Conservation (phyloP, 2,888 invertebrate species). For the Piscicola geometra region DNA sequence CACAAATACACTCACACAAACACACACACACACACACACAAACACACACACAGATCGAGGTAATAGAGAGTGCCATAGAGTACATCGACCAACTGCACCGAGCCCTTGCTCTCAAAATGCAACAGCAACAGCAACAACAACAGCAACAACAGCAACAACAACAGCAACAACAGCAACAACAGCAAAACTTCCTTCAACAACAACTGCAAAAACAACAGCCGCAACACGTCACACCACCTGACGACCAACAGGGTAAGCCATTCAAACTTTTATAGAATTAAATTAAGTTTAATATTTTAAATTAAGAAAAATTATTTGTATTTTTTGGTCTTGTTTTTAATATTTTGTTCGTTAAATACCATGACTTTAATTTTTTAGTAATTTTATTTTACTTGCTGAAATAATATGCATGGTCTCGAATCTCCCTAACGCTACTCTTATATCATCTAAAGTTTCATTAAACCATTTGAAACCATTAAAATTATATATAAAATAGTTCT, state of each 20-base stretch:
- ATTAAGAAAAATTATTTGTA: neutral
- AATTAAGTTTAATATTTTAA: neutral
- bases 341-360: neutral
- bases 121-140: neutral
- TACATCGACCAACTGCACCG: conserved; percentile 37
- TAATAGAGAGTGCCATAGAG: conserved; percentile 34
- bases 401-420: no score
- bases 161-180: neutral
- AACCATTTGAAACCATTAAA: no score
- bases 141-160: conserved; percentile 15
- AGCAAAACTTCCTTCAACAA: neutral
- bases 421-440: no score
- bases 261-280: no score
- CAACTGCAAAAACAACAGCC: neutral
- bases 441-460: no score
- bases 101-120: conserved; percentile 29
- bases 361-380: neutral
- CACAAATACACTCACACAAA: no score
- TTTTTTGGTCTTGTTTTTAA: neutral
- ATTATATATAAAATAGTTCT: no score
- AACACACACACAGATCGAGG: conserved; percentile 25
- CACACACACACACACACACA: no score
- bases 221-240: neutral
- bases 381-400: neutral
- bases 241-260: neutral